phyloP scores from a whole-genome alignment of 1,140 invertebrate species.

The Hirudo medicinalis region DNA sequence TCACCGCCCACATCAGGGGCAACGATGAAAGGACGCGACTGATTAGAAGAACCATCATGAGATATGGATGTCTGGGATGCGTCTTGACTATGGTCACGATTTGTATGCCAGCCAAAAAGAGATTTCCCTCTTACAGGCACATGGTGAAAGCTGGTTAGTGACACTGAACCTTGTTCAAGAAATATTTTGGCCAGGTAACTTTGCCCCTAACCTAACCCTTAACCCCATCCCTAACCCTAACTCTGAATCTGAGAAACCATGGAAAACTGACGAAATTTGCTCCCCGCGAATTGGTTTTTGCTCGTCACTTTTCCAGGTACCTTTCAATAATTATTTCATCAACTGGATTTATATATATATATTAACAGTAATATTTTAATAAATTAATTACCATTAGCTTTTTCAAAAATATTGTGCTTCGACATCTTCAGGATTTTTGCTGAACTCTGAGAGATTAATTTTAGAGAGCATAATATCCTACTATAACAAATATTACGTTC shows the following conservation, averaged over 20 bases:
- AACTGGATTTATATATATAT: too few relatives aligned
- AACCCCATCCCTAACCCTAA: too few relatives aligned
- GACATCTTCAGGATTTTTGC: constrained; percentile 52
- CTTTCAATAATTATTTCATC: neutral
- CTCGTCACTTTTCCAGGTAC: neutral
- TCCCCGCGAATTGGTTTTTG: too few relatives aligned
- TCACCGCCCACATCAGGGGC: constrained; percentile 64
- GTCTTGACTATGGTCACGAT: constrained; percentile 57
- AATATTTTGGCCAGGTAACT: too few relatives aligned
- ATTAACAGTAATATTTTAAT: too few relatives aligned
- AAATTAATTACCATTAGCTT: too few relatives aligned
- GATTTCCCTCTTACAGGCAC: constrained; percentile 75
- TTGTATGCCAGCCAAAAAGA: constrained; percentile 73
- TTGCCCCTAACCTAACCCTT: too few relatives aligned
- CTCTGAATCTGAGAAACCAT: neutral
- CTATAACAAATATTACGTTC: constrained; percentile 83
- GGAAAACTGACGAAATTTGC: too few relatives aligned
- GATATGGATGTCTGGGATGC: constrained; percentile 66
- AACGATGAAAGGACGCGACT: constrained; percentile 63
- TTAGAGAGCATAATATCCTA: constrained; percentile 61
- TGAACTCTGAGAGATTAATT: constrained; percentile 59
- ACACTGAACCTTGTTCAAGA: too few relatives aligned
- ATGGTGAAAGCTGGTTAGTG: constrained; percentile 64
- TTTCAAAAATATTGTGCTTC: neutral
- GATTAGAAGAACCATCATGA: constrained; percentile 67